Evolutionary conservation across 2,113 vertebrate genomes (phyloP).

Genomic region (Polypterus senegalus): DNA sequence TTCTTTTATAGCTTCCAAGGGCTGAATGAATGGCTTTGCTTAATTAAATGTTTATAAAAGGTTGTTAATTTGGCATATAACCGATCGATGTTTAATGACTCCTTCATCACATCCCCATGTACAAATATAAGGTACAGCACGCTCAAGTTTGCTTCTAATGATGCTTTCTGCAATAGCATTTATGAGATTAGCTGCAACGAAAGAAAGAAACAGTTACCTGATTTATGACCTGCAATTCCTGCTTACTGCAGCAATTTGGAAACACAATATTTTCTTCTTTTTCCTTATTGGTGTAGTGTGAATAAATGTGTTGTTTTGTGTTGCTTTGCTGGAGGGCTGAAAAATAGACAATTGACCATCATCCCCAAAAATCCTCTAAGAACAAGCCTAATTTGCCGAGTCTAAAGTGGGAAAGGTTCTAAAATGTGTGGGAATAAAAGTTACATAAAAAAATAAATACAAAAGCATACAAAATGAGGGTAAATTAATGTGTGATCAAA

Average conservation of each 20-base stretch:
- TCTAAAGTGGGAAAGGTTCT: constrained; percentile 46
- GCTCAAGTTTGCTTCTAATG: constrained; percentile 44
- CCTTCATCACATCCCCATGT: constrained; percentile 29
- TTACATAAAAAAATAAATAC: no score
- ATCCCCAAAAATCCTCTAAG: constrained; percentile 55
- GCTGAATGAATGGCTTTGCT: constrained; percentile 38
- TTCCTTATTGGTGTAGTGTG: constrained; percentile 40
- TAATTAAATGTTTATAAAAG: constrained; percentile 49
- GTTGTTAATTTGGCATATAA: constrained; percentile 40
- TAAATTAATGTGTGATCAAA: no score
- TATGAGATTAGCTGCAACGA: constrained; percentile 64
- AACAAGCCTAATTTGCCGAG: constrained; percentile 71
- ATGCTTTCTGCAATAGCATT: constrained; percentile 53
- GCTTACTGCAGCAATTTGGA: constrained; percentile 48
- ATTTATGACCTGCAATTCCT: constrained; percentile 61
- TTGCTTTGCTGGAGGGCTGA: constrained; percentile 43
- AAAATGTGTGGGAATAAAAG: constrained; percentile 69
- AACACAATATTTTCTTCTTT: constrained; percentile 32
- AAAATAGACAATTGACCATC: constrained; percentile 43
- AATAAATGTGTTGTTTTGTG: constrained; percentile 60
- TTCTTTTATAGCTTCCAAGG: constrained; percentile 43
- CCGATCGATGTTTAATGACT: constrained; percentile 27
- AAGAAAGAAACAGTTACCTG: constrained; percentile 58
- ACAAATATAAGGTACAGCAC: constrained; percentile 35
- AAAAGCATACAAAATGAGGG: no score